Evolutionary conservation across 2,888 invertebrate species (phyloP), one percentile per base, ranked within the genome.

Genomic region (Gymnosoma rotundatum): DNA sequence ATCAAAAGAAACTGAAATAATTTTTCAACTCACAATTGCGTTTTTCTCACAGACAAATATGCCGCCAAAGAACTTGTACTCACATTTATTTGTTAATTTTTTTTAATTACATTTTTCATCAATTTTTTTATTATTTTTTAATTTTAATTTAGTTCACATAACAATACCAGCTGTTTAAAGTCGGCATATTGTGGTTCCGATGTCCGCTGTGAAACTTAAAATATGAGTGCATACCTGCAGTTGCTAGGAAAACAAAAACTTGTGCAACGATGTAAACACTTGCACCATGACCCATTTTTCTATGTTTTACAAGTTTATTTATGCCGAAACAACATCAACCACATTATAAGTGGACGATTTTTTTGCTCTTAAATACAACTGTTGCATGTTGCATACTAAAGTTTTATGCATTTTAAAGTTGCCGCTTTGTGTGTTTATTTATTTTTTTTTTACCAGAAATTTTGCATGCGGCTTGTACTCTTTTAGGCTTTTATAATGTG

Each of bases 61-160:
- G 48, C 83, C 81, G 84, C 74, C 84, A 84, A 81, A 78, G 84
- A 67, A 18, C 42, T 74, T 18, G 38, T 32, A 61, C 2, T 56
- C 61, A 18, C 50, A 56, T 63, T 52, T 64, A 58, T 74, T 60
- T 74, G 64, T 78, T 52, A 74, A 80, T 72, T 12, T 54, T n/a
- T 83, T 81, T 83, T 83, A 83, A 84, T 84, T 84, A 78, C 48
- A 84, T 66, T 70, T 84, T 84, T 84, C 78, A 81, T 81, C 81
- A 78, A 70, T 81, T 78, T 54, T 70, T 69, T 18, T 36, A 21
- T 58, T 75, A 58, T 21, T 70, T 76, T 73, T 76, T 25, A 42
- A 42, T 42, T 42, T 16, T 8, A 63, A 52, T 76, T 66, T 32
- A 64, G 56, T 54, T 76, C 58, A 48, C 21, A 45, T 48, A 63